Evolutionary conservation across 2,888 invertebrate genomes (phyloP).

Genomic region (Lepetodrilus schrolli): DNA sequence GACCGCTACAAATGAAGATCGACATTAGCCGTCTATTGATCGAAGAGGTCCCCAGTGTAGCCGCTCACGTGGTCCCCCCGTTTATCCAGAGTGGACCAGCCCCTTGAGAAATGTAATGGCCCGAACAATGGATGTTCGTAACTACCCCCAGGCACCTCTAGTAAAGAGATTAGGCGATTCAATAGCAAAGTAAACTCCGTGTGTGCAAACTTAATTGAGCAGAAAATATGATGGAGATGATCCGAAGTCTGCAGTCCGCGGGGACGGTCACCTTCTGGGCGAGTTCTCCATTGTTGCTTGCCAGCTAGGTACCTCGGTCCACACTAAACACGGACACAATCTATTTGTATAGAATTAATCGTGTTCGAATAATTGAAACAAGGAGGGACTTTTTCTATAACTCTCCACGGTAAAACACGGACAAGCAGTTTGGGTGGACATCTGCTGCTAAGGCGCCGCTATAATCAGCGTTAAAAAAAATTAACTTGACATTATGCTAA

Average conservation of each 20-base stretch:
- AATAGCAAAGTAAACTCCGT: constrained; percentile 20
- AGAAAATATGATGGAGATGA: constrained; percentile 16
- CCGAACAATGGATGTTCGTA: neutral
- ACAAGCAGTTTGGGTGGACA: neutral
- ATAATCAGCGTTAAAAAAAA: too few relatives aligned
- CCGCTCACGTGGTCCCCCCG: neutral
- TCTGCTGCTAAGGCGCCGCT: too few relatives aligned
- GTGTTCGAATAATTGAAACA: neutral
- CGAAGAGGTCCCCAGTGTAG: neutral
- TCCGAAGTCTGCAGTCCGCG: neutral
- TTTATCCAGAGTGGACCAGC: neutral
- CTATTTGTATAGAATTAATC: constrained; percentile 23
- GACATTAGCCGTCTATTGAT: constrained; percentile 9
- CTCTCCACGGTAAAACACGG: neutral
- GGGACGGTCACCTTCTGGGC: constrained; percentile 7
- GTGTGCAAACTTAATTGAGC: constrained; percentile 26
- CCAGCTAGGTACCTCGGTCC: neutral
- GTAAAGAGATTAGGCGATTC: constrained; percentile 17
- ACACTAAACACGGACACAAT: neutral
- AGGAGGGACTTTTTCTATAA: neutral
- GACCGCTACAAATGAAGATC: constrained; percentile 18
- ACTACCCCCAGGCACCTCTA: neutral
- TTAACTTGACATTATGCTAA: neutral
- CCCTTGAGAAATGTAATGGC: constrained; percentile 17
- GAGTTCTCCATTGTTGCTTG: constrained; percentile 7